phyloP scores from a whole-genome alignment of 2,113 vertebrate genomes.

The Halichoeres trimaculatus region DNA sequence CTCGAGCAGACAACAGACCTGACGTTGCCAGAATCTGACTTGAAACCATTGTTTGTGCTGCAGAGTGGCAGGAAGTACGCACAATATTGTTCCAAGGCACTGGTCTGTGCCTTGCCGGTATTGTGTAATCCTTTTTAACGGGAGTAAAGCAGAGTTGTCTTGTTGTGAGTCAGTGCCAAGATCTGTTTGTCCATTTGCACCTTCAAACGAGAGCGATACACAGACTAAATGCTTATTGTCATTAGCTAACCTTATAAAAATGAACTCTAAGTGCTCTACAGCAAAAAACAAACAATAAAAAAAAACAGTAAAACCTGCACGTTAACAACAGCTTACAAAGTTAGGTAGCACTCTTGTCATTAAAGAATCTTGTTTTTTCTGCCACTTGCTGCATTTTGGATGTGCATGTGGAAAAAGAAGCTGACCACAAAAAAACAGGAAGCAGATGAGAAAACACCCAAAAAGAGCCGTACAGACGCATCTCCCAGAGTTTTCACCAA shows the following conservation, averaged over 20 bases:
- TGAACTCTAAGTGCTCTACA: too few relatives aligned
- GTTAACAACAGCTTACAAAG: too few relatives aligned
- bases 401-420: slow-evolving; percentile 19
- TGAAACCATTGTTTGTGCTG: slow-evolving; percentile 59
- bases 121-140: slow-evolving; percentile 35
- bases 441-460: slow-evolving; percentile 62
- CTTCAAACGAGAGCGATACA: background rate
- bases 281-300: too few relatives aligned
- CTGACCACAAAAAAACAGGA: slow-evolving; percentile 38
- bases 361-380: too few relatives aligned
- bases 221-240: background rate
- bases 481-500: slow-evolving; percentile 40
- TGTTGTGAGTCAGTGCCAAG: background rate
- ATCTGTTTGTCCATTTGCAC: background rate
- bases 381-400: background rate
- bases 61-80: slow-evolving; percentile 64
- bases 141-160: background rate
- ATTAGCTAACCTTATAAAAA: background rate
- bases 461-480: slow-evolving; percentile 1
- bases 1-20: slow-evolving; percentile 52
- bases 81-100: slow-evolving; percentile 37
- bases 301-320: too few relatives aligned
- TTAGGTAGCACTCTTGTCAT: too few relatives aligned
- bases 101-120: slow-evolving; percentile 37
- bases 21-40: slow-evolving; percentile 48